Base-by-base conservation (phyloP, 2,113 vertebrate genomes). In the Embiotoca jacksoni region DNA sequence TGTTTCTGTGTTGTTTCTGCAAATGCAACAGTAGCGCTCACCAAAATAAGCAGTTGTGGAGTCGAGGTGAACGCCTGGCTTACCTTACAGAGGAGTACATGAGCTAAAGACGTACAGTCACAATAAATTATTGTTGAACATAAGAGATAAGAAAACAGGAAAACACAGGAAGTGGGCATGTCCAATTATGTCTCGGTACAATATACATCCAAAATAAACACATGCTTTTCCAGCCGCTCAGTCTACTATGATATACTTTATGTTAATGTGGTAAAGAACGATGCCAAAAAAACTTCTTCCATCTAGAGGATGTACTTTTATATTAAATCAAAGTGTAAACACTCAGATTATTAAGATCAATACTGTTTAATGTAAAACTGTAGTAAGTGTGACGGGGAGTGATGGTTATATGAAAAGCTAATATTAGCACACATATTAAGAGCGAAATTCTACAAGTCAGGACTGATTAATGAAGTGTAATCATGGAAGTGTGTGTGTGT, bases 331-430 rank as follows among this genome's bases (percentile, higher is more conserved):
- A 44, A 35, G 68, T 65, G 16, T 44, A 50, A 65, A 30, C n/a
- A 33, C 7, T 30, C 33, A 9, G 32, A 46, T 68, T 57, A 3
- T 62, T 36, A 46, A 59, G 37, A 58, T 58, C 54, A 35, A 60
- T 37, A 36, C 1, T 56, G 41, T 71, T 79, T 30, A 36, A 39
- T 53, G 13, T 55, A 2, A 70, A 66, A 36, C 70, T 78, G 33
- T n/a, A n/a, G 35, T 49, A 61, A 31, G 64, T 2, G 4, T 41
- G 50, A 77, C 0, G 30, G 31, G 3, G 16, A 32, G 32, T 67
- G 61, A 56, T 13, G 10, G 36, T 9, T 53, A 31, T 75, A 14
- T 59, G 59, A 63, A 6, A 39, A 46, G 54, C 32, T 71, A 32
- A 72, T 71, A 31, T 35, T 13, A 53, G 56, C 47, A 53, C 16